These are phyloP conservation scores for Arenaria interpres DNA, from an alignment of 2,113 vertebrate genomes.

Conservation along the genomic window DNA sequence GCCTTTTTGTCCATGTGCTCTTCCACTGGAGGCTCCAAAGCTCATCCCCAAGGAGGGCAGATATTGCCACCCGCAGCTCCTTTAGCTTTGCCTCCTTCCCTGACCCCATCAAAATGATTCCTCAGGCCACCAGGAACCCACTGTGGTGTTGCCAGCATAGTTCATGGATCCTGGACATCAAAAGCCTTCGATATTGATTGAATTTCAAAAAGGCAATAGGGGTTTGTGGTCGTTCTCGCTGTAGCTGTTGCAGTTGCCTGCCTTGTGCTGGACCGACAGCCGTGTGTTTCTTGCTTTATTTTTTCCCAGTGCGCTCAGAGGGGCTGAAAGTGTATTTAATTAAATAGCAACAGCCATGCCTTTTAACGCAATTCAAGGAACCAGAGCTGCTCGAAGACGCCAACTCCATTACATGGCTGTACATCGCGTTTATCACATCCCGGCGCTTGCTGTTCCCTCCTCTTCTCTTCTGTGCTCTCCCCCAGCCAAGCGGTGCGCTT, in stretches of 20 bases:
- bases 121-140: background rate
- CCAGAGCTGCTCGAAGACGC: background rate
- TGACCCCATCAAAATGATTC: rapidly evolving
- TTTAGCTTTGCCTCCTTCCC: background rate
- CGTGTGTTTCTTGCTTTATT: background rate
- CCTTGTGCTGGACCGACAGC: background rate
- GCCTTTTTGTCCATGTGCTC: background rate
- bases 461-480: background rate
- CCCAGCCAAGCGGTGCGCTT: background rate
- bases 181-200: background rate
- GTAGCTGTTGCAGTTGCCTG: background rate
- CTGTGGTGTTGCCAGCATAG: background rate
- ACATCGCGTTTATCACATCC: background rate
- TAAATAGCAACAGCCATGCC: background rate
- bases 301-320: background rate
- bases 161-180: background rate
- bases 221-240: background rate
- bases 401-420: background rate
- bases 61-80: background rate
- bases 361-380: background rate
- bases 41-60: rapidly evolving
- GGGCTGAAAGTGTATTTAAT: background rate
- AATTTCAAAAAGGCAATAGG: background rate
- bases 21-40: background rate
- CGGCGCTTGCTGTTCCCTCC: background rate